Percentiles rank a stretch among this genome's conserved stretches.
phyloP scores from a whole-genome alignment of 37 sponge, comb jelly and placozoan species.

The Aphrocallistes beatrix region DNA sequence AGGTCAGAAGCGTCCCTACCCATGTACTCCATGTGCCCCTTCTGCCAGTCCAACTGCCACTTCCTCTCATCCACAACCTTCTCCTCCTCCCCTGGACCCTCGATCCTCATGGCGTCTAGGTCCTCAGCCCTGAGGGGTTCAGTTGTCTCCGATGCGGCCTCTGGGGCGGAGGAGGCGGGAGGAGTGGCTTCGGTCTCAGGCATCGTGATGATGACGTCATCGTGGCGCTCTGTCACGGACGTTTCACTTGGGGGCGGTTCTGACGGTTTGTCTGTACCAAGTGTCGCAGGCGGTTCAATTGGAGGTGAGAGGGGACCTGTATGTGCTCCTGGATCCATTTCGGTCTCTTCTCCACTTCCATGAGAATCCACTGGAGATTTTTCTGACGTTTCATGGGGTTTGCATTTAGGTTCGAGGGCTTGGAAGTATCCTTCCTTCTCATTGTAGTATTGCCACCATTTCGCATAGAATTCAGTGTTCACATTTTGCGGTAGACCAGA shows the following conservation, averaged over 20 bases:
- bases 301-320: too few species aligned
- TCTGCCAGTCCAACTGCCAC: not conserved
- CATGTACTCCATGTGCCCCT: not conserved
- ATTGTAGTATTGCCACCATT: constrained; percentile 2
- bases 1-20: not conserved
- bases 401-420: not conserved
- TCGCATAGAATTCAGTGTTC: not conserved
- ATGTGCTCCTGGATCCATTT: too few species aligned
- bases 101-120: too few species aligned
- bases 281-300: too few species aligned
- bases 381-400: not conserved
- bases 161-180: too few species aligned
- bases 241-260: too few species aligned
- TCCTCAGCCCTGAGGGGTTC: too few species aligned
- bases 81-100: not conserved
- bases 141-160: too few species aligned
- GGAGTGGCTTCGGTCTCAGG: not conserved
- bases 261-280: too few species aligned
- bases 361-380: too few species aligned
- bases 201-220: not conserved
- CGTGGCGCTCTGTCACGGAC: not conserved
- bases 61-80: not conserved
- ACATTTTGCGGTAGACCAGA: not conserved
- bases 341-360: too few species aligned
- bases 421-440: not conserved